phyloP scores from a whole-genome alignment of 1,140 invertebrate species.

The Chironomus striatipennis region DNA sequence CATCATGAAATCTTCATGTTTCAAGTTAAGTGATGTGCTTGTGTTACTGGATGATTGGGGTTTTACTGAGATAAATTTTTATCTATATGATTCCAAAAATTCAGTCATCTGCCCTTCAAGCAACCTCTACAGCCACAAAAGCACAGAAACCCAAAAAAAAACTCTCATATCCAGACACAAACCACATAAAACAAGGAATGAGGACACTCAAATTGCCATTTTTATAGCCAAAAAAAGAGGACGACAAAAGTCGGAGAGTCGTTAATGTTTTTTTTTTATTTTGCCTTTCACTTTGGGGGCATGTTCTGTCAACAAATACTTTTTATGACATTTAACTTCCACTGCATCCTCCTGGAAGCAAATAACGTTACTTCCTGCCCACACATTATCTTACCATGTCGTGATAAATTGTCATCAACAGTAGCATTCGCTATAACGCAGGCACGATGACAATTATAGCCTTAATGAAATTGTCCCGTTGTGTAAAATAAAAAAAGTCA shows the following conservation, averaged over 20 bases:
- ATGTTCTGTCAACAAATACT: background rate
- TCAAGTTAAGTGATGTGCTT: too few species aligned
- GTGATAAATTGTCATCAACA: slow-evolving; percentile 8
- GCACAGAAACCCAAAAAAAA: too few species aligned
- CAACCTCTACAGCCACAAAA: too few species aligned
- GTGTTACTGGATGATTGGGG: too few species aligned
- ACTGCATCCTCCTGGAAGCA: background rate
- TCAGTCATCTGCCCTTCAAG: too few species aligned
- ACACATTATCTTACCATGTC: background rate
- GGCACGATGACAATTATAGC: background rate
- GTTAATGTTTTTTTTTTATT: background rate
- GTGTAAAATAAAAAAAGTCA: background rate
- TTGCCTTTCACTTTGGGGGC: background rate
- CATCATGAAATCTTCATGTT: too few species aligned
- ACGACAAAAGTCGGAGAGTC: background rate
- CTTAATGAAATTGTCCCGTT: background rate
- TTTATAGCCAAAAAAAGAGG: background rate
- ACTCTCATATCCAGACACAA: too few species aligned
- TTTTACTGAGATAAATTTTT: too few species aligned
- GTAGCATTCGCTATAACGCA: background rate
- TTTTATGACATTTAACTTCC: background rate
- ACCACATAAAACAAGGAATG: too few species aligned
- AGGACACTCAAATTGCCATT: background rate
- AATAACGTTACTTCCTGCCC: background rate
- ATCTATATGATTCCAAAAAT: too few species aligned